Conservation (phyloP, 1,140 invertebrate genomes). For the Lepidotrigona ventralis region DNA sequence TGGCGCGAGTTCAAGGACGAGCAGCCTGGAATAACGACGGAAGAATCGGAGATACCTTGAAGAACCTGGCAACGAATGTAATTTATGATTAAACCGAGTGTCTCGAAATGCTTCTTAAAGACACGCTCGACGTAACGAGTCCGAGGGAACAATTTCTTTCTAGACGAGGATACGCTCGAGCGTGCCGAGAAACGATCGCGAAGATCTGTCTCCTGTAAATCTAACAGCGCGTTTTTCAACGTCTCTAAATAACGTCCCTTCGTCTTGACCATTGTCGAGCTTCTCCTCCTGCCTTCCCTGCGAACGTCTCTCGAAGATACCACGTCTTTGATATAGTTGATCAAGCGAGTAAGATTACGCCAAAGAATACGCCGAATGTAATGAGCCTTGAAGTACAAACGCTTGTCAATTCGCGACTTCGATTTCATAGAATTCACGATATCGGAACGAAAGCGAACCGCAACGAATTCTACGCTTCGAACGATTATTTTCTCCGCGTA, state of each 20-base stretch:
- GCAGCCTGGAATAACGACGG: background rate
- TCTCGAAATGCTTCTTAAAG: conserved; percentile 39
- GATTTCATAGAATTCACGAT: background rate
- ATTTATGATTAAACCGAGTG: conserved; percentile 29
- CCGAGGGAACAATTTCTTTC: conserved; percentile 13
- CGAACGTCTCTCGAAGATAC: too few species aligned
- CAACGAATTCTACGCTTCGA: conserved; percentile 13
- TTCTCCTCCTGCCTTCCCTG: background rate
- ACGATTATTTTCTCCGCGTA: conserved; percentile 47
- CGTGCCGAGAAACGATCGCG: background rate
- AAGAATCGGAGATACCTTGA: conserved; percentile 15
- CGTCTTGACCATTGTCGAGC: conserved; percentile 14
- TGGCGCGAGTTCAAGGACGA: conserved; percentile 5
- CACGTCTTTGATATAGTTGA: conserved; percentile 10
- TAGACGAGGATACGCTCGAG: background rate
- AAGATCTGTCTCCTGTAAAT: background rate
- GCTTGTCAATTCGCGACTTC: background rate
- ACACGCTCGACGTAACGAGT: conserved; percentile 48
- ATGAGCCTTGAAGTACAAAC: conserved; percentile 41
- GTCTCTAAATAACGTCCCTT: conserved; percentile 61
- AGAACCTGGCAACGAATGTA: conserved; percentile 34
- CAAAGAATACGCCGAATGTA: conserved; percentile 44
- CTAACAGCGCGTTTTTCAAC: background rate
- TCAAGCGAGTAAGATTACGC: conserved; percentile 18
- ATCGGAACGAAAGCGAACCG: conserved; percentile 12